Evolutionary conservation across 2,888 invertebrate genomes (phyloP), one percentile per base, ranked within the genome.

Genomic region (Caenorhabditis sp.): DNA sequence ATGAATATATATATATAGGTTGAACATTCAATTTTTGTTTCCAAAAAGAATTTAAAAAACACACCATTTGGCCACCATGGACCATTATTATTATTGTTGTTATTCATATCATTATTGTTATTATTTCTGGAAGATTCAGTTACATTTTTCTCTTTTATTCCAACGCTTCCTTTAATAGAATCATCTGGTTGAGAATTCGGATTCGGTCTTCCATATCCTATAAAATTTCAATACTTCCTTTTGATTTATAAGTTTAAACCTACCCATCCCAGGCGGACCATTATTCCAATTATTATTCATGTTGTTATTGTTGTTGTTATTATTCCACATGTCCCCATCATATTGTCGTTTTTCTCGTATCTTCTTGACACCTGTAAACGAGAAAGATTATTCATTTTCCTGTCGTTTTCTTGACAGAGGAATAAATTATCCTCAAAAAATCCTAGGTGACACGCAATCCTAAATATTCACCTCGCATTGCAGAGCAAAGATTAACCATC

Each of bases 141-240:
- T 43, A 43, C 43, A 43, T 53, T 59, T 27, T 67, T 62, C 38
- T 63, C 66, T n/a, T 66, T 63, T 21, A 49, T 63, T 31, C 71
- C 71, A 20, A 71, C 26, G 36, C 71, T 71, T 53, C 70, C 70
- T 52, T 67, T 67, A 27, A 71, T 71, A 58, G 59, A 54, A 57
- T 71, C 63, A 57, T 71, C 71, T 38, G 66, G 63, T 21, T 63
- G 60, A 17, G 71, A 52, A 31, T 60, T 31, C 7, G 71, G 57
- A 31, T 60, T 31, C 4, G 59, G 17, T 20, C 59, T 63, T 21
- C 63, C 43, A 31, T 63, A 71, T 1, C 67, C 71, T 71, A n/a
- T 5, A 23, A 23, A 53, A 43, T 43, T 12, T 3, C 3, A 36
- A 36, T 8, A 36, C 36, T 36, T 8, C 36, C 10, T 10, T 36